phyloP scores from a whole-genome alignment of 2,888 invertebrate genomes.

The Blastobasis adustella region DNA sequence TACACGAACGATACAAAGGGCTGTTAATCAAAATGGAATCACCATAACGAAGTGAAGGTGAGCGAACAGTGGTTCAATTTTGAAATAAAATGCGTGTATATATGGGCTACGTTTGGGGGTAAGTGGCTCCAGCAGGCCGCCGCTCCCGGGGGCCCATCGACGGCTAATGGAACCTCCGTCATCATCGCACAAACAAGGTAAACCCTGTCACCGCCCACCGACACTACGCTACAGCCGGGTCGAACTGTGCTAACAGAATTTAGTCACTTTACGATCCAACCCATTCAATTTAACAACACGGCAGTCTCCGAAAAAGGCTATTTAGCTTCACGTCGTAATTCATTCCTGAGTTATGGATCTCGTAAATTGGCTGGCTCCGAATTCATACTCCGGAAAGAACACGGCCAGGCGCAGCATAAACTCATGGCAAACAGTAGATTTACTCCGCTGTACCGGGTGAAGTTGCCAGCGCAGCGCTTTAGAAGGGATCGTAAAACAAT shows the following conservation, averaged over 20 bases:
- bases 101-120: conserved; percentile 23
- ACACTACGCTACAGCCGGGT: too few species aligned
- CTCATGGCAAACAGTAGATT: conserved; percentile 5
- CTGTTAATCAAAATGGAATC: too few species aligned
- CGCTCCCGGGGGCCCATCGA: conserved; percentile 20
- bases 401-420: conserved; percentile 4
- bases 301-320: too few species aligned
- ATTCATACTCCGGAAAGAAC: neutral
- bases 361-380: neutral
- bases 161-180: conserved; percentile 20
- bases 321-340: too few species aligned
- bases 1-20: too few species aligned
- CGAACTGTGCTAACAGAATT: too few species aligned
- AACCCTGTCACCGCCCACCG: neutral
- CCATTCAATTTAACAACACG: too few species aligned
- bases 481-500: conserved; percentile 1
- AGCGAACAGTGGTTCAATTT: too few species aligned
- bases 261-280: too few species aligned
- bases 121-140: conserved; percentile 31
- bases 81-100: too few species aligned
- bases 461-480: conserved; percentile 5
- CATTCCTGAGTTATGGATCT: neutral
- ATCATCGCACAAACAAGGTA: conserved; percentile 11
- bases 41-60: too few species aligned
- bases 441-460: conserved; percentile 7